A percentile compares a stretch with the other conserved stretches of the same genome.
These are phyloP conservation scores for Sceliomorpha sp. DNA, from an alignment of 2,888 invertebrate species.

Conservation along the genomic window DNA sequence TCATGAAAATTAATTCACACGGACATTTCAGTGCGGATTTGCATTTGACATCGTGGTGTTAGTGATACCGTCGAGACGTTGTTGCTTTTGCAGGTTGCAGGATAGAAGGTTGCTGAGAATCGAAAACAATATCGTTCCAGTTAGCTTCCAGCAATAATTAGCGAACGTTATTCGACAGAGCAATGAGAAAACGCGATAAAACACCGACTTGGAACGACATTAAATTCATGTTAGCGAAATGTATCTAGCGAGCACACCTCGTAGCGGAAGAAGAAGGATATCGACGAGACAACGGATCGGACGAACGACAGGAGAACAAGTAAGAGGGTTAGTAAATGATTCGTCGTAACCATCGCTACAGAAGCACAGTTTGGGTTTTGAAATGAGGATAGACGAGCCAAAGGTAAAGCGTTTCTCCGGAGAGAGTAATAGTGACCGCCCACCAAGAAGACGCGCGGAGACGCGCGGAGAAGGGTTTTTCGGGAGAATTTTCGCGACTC, in stretches of 20 bases:
- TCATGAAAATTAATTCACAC: not conserved
- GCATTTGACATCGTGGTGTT: not conserved
- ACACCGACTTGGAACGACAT: too few species aligned
- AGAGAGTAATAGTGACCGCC: too few species aligned
- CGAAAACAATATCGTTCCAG: too few species aligned
- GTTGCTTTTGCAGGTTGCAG: too few species aligned
- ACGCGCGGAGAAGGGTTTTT: too few species aligned
- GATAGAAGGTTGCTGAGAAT: not conserved
- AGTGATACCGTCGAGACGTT: not conserved
- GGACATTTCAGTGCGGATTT: not conserved
- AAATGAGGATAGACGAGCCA: slow-evolving; percentile 20
- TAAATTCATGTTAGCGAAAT: too few species aligned
- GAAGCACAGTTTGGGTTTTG: slow-evolving; percentile 40
- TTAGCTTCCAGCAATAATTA: too few species aligned
- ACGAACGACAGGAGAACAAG: slow-evolving; percentile 24
- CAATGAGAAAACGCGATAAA: too few species aligned
- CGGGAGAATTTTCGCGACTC: slow-evolving; percentile 32
- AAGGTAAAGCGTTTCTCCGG: slow-evolving; percentile 30
- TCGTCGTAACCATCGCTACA: slow-evolving; percentile 32
- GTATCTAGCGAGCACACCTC: too few species aligned
- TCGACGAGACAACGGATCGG: slow-evolving; percentile 1
- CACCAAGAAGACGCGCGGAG: too few species aligned
- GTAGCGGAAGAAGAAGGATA: slow-evolving; percentile 2
- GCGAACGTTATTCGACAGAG: too few species aligned
- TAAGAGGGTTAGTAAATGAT: slow-evolving; percentile 38